A percentile compares a stretch with the other conserved stretches of the same genome.
Conservation (phyloP, 1,140 invertebrate species). For the Mesaphorura yosii region DNA sequence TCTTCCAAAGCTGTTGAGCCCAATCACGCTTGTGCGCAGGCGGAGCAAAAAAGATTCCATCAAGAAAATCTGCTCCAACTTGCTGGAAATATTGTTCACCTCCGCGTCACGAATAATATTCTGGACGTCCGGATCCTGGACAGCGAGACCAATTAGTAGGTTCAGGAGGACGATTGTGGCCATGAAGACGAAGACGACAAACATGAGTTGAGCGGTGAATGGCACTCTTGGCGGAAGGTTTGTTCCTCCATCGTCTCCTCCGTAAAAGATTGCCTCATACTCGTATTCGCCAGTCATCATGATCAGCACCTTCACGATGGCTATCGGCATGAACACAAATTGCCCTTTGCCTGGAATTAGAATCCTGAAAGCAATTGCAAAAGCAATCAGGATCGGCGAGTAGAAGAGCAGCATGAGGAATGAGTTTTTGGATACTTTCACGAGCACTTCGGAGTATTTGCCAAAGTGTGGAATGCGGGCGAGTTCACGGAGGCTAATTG, state of each 20-base stretch:
- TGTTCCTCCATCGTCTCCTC: too few relatives aligned
- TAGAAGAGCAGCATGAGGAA: slow-evolving; percentile 17
- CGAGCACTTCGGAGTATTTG: slow-evolving; percentile 9
- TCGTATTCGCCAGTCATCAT: slow-evolving; percentile 25
- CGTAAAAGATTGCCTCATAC: slow-evolving; percentile 21
- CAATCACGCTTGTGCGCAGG: slow-evolving; percentile 2
- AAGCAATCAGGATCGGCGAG: slow-evolving; percentile 14
- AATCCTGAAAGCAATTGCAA: slow-evolving; percentile 12
- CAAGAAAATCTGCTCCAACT: slow-evolving; percentile 19
- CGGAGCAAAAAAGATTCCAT: slow-evolving; percentile 13
- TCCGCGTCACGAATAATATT: slow-evolving; percentile 23
- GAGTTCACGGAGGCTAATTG: slow-evolving; percentile 16
- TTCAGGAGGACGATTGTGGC: slow-evolving; percentile 22
- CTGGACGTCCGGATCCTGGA: slow-evolving; percentile 17
- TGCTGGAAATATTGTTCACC: slow-evolving; percentile 17
- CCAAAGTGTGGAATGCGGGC: slow-evolving; percentile 15
- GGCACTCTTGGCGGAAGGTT: slow-evolving; percentile 1
- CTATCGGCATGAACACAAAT: slow-evolving; percentile 13
- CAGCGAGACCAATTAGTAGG: slow-evolving; percentile 19
- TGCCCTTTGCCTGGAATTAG: slow-evolving; percentile 25
- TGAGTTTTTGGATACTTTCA: slow-evolving; percentile 14
- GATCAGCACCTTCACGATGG: slow-evolving; percentile 17
- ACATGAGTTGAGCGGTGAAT: slow-evolving; percentile 12
- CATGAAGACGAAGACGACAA: slow-evolving; percentile 17
- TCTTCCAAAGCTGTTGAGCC: slow-evolving; percentile 3